phyloP scores from a whole-genome alignment of 64 coral and sea anemone genomes.

The Dendronephthya gigantea region DNA sequence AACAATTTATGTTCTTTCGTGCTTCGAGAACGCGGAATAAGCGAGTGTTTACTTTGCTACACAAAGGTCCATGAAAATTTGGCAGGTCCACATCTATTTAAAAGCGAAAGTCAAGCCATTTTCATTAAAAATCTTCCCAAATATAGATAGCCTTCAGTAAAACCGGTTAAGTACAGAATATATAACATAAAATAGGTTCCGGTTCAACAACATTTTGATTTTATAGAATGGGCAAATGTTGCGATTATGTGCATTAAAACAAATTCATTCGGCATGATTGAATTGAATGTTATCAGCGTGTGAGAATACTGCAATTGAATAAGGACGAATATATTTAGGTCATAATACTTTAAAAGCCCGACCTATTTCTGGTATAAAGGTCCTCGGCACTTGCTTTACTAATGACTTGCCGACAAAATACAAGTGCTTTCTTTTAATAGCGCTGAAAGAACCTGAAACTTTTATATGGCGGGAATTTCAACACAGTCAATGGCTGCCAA shows the following conservation, averaged over 20 bases:
- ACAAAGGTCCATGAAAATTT: neutral
- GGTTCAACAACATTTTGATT: too few species aligned
- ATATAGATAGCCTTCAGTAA: neutral
- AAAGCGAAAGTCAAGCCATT: neutral
- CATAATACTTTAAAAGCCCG: neutral
- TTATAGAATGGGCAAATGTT: neutral
- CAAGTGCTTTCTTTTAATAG: neutral
- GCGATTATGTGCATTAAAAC: neutral
- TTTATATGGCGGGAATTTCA: conserved; percentile 9
- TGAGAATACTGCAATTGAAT: neutral
- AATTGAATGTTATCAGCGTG: neutral
- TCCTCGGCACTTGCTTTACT: neutral
- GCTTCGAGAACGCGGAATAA: neutral
- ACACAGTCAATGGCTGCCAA: neutral
- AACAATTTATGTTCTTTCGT: neutral
- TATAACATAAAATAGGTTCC: too few species aligned
- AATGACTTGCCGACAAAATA: neutral
- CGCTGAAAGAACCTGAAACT: neutral
- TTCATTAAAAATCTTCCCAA: neutral
- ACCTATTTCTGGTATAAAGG: neutral
- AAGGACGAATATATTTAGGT: neutral
- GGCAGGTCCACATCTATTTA: neutral
- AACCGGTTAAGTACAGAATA: too few species aligned
- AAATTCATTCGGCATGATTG: neutral
- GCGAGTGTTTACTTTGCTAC: neutral